A percentile compares a stretch with the other conserved stretches of the same genome.
phyloP scores from a whole-genome alignment of 1,140 invertebrate genomes.

The Drosophila eugracilis region DNA sequence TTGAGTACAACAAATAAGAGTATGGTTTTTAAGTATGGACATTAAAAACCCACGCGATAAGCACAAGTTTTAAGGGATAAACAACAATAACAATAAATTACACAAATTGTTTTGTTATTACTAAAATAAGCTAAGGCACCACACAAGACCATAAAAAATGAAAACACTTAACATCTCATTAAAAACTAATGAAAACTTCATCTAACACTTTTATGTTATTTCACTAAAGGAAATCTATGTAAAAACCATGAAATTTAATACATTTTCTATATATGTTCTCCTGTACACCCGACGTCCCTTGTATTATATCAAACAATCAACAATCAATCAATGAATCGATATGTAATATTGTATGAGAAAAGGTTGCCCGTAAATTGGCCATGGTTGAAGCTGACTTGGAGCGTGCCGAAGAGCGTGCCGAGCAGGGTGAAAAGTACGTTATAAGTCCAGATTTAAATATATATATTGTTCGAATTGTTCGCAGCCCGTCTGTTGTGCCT shows the following conservation, averaged over 20 bases:
- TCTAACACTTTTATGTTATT: conserved; percentile 25
- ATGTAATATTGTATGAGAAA: conserved; percentile 77
- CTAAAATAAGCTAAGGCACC: conserved; percentile 27
- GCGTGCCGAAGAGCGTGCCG: conserved; percentile 99
- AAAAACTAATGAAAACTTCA: conserved; percentile 15
- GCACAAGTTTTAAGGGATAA: conserved; percentile 49
- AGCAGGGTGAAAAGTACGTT: conserved; percentile 99
- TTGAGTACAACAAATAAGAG: conserved; percentile 9
- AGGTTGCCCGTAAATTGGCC: conserved; percentile 99
- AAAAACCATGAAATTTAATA: conserved; percentile 58
- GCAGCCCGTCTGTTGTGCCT: conserved; percentile 46
- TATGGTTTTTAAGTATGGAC: conserved; percentile 12
- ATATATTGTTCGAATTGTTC: conserved; percentile 47
- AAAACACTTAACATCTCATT: conserved; percentile 7
- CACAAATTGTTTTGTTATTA: conserved; percentile 34
- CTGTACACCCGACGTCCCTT: conserved; percentile 49
- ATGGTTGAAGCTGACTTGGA: conserved; percentile 99
- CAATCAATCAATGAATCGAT: conserved; percentile 50
- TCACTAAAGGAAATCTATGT: conserved; percentile 21
- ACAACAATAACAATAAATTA: conserved; percentile 21
- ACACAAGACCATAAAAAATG: conserved; percentile 7
- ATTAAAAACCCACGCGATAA: conserved; percentile 13
- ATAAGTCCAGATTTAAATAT: conserved; percentile 55
- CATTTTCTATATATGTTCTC: conserved; percentile 61
- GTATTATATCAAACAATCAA: conserved; percentile 31